Evolutionary conservation across 2,113 vertebrate genomes (phyloP).

Genomic region (Sinocyclocheilus anshuiensis): DNA sequence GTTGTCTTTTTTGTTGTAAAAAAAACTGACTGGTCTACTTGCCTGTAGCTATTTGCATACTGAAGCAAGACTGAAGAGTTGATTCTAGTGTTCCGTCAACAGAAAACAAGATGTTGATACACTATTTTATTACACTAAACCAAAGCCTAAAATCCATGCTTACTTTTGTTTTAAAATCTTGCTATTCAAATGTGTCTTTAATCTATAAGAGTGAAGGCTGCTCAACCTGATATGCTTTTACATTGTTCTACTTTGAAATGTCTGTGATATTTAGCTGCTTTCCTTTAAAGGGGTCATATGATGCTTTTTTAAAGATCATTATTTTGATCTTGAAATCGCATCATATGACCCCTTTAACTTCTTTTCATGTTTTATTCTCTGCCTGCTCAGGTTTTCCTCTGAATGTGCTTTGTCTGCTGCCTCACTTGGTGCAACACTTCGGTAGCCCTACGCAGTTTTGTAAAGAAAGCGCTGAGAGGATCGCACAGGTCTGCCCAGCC

Average conservation of each 20-base stretch:
- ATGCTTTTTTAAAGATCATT: too few species aligned
- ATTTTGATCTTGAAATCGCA: too few species aligned
- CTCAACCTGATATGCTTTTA: not conserved
- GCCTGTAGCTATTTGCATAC: too few species aligned
- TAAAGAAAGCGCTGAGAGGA: constrained; percentile 94
- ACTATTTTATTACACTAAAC: not conserved
- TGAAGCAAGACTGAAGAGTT: too few species aligned
- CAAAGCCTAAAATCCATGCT: not conserved
- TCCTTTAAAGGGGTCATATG: too few species aligned
- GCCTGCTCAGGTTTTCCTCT: constrained; percentile 87
- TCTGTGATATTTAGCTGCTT: not conserved
- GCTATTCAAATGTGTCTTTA: not conserved
- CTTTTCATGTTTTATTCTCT: not conserved
- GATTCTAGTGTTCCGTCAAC: not conserved
- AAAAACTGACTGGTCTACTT: too few species aligned
- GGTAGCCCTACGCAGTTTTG: constrained; percentile 94
- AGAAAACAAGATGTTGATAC: not conserved
- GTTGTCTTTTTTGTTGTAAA: too few species aligned
- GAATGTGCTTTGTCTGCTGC: constrained; percentile 95
- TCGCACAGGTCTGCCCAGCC: constrained; percentile 86
- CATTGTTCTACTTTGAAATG: not conserved
- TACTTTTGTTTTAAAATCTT: not conserved
- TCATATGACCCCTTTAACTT: not conserved
- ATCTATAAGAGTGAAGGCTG: not conserved
- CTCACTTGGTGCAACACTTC: constrained; percentile 96